Conservation (phyloP, 2,888 invertebrate species). For the Gymnocheta viridis region DNA sequence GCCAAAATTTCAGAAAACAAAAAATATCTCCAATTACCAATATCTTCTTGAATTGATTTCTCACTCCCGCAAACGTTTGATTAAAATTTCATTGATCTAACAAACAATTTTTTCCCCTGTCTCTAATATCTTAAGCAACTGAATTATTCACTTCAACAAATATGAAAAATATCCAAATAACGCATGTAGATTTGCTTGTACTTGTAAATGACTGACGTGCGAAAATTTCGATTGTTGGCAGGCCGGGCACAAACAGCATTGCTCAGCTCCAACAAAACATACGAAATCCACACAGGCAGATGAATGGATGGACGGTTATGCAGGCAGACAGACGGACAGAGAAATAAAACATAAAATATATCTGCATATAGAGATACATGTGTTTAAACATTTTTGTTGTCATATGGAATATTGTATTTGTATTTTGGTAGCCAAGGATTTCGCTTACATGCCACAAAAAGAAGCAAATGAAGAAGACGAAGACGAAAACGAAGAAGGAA, state of each 20-base stretch:
- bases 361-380: constrained; percentile 66
- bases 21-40: not conserved
- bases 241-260: constrained; percentile 29
- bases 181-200: constrained; percentile 50
- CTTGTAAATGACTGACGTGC: constrained; percentile 69
- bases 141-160: constrained; percentile 14
- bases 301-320: not conserved
- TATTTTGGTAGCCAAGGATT: constrained; percentile 56
- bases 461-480: not conserved
- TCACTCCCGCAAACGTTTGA: not conserved
- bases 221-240: constrained; percentile 68
- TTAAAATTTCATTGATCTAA: not conserved
- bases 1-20: too few species aligned
- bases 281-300: not conserved
- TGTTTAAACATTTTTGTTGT: constrained; percentile 60
- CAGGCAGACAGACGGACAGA: not conserved
- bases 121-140: not conserved
- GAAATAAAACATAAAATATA: constrained; percentile 52
- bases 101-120: not conserved
- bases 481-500: not conserved
- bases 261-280: constrained; percentile 14
- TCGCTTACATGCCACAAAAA: constrained; percentile 22
- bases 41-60: not conserved
- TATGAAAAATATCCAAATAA: constrained; percentile 24
- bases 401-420: constrained; percentile 41